Evolutionary conservation across 1,140 invertebrate species (phyloP), one percentile per base, ranked within the genome.

Genomic region (Drosophila pseudoobscura): DNA sequence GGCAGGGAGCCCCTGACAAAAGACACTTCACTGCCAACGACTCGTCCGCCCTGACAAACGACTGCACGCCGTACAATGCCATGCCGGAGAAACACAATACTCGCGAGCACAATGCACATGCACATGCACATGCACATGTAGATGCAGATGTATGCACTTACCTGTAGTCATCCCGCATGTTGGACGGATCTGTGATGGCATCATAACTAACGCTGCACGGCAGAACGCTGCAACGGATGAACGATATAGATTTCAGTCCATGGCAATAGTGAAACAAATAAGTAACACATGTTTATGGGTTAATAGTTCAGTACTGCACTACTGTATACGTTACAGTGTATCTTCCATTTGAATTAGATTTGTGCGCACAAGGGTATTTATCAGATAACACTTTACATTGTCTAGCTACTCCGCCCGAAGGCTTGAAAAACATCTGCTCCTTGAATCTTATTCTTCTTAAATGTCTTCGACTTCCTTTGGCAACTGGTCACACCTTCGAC

Each of bases 191-290:
- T 43, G 82, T 89, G 43, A 91, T 70, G 59, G 91, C 89, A 59
- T 93, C 93, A 75, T 94, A 93, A 31, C 93, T 93, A 8, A 94
- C 94, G 72, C 92, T 94, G 75, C 94, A 94, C 11, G 94, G 93
- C 26, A 94, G 62, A 6, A 94, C 93, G 75, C 94, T 94, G 90
- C 7, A 92, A 92, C 92, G 65, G 53, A 31, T 13, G 17, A 57
- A 43, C 26, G 15, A 71, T 41, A 64, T 24, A n/a, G 7, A 41
- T 41, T 15, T 35, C 2, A 11, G 31, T 3, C 0, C 8, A 9
- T 35, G 9, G 11, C 31, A 31, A 31, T 31, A 31, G 3, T 31
- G 6, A 26, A 26, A 26, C 26, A 6, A 26, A 20, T 20, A 20
- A 20, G 20, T 20, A 20, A 31, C 29, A 31, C 29, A 31, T 31